Evolutionary conservation across 1,140 invertebrate genomes (phyloP).

Genomic region (Drosophila albomicans): DNA sequence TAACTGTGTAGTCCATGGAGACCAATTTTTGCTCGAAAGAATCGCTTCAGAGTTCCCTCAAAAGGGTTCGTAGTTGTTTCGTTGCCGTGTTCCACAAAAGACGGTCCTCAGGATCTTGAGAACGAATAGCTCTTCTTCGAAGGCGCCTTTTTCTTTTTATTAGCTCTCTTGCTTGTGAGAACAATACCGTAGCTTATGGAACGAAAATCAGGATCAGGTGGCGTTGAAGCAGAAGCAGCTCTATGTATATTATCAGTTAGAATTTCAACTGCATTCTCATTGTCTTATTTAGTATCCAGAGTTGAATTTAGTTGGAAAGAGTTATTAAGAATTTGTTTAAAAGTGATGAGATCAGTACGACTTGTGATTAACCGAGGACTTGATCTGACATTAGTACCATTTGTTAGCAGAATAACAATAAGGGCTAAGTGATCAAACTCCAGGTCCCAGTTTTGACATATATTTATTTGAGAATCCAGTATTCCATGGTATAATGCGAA

Average conservation of each 20-base stretch:
- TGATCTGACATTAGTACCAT: neutral
- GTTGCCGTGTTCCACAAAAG: constrained; percentile 18
- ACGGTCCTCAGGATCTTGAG: constrained; percentile 20
- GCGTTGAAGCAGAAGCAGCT: constrained; percentile 20
- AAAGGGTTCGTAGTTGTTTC: constrained; percentile 5
- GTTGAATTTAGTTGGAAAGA: constrained; percentile 22
- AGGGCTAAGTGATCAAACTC: neutral
- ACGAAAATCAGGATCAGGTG: neutral
- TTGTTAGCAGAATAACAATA: neutral
- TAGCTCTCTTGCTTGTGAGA: constrained; percentile 3
- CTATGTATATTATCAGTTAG: constrained; percentile 25
- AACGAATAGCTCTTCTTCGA: constrained; percentile 22
- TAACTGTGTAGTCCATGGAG: constrained; percentile 36
- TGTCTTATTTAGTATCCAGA: constrained; percentile 26
- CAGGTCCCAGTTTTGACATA: neutral
- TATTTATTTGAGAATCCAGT: neutral
- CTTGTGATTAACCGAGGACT: constrained; percentile 24
- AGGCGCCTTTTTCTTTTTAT: neutral
- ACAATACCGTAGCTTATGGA: neutral
- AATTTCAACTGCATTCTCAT: constrained; percentile 23
- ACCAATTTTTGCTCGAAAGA: constrained; percentile 41
- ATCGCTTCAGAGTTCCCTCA: constrained; percentile 28
- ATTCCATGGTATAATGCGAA: neutral
- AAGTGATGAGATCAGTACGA: constrained; percentile 12
- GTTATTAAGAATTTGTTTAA: neutral